Evolutionary conservation across 37 sponge, comb jelly and placozoan species (phyloP), one percentile per base, ranked within the genome.

Genomic region (Oscarella lobularis): DNA sequence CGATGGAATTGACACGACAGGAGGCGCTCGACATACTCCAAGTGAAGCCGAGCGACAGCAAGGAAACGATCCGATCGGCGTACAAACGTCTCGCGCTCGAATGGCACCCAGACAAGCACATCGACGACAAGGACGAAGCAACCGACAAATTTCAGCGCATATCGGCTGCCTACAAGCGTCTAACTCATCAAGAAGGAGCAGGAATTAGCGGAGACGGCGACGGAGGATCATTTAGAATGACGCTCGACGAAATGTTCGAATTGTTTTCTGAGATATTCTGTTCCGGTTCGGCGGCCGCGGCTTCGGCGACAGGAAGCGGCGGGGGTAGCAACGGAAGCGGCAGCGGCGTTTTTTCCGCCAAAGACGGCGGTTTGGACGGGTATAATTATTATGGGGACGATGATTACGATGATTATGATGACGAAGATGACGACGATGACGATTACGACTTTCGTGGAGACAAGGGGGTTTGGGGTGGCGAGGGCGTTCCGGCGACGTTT

Each of bases 71-170:
- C 20, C 60, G 60, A 9, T 27, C 14, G 9, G 60, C 60, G 20
- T 48, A 48, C 60, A 48, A 48, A 20, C 60, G 60, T 48, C 60
- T 48, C 14, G 60, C 60, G 20, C 20, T 48, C 9, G 9, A 27
- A 20, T 48, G 60, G 60, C 60, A 48, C 20, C 60, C 60, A 48
- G 60, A 48, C 60, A 48, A 48, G 60, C 60, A 48, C 60, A 48
- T 27, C 60, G 60, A 48, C 9, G 60, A 48, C 60, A 48, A 20
- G 20, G 60, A 48, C 9, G 20, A 27, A 27, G 60, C 60, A 9
- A 48, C 60, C 20, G 20, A 68, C 33, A 68, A 68, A 14, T 68
- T 68, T 68, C 71, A 68, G 29, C 33, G 31, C 5, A 68, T 68
- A 5, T 68, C 71, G 4, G 6, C n/a, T 4, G 71, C 71, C 5